Percentiles rank a stretch among this genome's conserved stretches.
These are phyloP conservation scores for Fulica atra DNA, from an alignment of 2,113 vertebrate species.

Conservation along the genomic window DNA sequence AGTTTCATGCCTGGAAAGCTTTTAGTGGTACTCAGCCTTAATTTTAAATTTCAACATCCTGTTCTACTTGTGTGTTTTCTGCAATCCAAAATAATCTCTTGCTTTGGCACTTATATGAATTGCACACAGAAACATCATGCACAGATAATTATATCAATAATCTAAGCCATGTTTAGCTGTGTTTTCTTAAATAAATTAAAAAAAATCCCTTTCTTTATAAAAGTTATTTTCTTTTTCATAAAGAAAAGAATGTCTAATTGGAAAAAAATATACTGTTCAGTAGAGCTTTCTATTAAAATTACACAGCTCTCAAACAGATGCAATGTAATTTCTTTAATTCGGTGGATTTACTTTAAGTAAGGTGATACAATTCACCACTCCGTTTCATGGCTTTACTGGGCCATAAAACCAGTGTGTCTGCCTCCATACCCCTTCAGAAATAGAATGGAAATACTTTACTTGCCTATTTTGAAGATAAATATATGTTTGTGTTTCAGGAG, in stretches of 20 bases:
- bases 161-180: neutral
- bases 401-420: neutral
- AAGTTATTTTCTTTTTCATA: neutral
- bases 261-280: neutral
- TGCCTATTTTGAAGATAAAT: slow-evolving; percentile 62
- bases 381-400: neutral
- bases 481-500: slow-evolving; percentile 55
- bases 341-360: neutral
- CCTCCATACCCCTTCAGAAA: neutral
- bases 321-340: neutral
- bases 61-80: neutral
- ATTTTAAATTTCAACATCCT: neutral
- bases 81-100: neutral
- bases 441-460: slow-evolving; percentile 29
- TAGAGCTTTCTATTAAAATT: neutral
- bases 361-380: neutral
- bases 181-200: neutral
- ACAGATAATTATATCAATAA: neutral
- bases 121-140: neutral
- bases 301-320: neutral
- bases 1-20: neutral
- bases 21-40: neutral
- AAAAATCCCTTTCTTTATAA: neutral
- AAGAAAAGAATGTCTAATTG: neutral
- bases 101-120: neutral